These are phyloP conservation scores for Clepsis dumicolana DNA, from an alignment of 2,888 invertebrate genomes.

Conservation along the genomic window DNA sequence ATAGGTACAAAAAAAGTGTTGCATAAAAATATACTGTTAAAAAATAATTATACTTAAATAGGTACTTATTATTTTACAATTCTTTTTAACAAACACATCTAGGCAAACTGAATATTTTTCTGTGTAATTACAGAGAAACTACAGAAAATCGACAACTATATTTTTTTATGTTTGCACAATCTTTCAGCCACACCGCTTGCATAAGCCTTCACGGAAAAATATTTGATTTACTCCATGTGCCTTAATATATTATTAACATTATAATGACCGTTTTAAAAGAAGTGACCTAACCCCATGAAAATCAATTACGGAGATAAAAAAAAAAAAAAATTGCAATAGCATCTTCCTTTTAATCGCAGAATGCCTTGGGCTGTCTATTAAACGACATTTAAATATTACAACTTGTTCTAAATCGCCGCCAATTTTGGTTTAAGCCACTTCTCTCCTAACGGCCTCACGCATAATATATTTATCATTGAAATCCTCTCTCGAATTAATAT, in stretches of 20 bases:
- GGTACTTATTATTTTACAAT: neutral
- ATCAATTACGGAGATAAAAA: neutral
- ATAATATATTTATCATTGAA: neutral
- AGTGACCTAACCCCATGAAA: neutral
- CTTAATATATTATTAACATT: neutral
- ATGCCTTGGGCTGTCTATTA: too few relatives aligned
- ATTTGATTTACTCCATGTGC: neutral
- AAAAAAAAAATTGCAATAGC: too few relatives aligned
- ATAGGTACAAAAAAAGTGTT: constrained; percentile 23
- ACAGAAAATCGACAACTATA: neutral
- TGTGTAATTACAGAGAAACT: neutral
- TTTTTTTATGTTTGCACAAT: neutral
- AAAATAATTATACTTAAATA: constrained; percentile 3
- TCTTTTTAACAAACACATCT: neutral
- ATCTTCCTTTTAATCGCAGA: too few relatives aligned
- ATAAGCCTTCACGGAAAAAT: neutral
- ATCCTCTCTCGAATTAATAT: neutral
- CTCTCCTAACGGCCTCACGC: neutral
- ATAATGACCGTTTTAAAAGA: neutral
- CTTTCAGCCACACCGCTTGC: neutral
- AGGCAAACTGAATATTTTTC: neutral
- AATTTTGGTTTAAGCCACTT: too few relatives aligned
- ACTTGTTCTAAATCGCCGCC: too few relatives aligned
- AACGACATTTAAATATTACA: too few relatives aligned
- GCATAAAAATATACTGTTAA: constrained; percentile 5